These are phyloP conservation scores for Platycnemis pennipes DNA, from an alignment of 2,888 invertebrate genomes.

Conservation along the genomic window DNA sequence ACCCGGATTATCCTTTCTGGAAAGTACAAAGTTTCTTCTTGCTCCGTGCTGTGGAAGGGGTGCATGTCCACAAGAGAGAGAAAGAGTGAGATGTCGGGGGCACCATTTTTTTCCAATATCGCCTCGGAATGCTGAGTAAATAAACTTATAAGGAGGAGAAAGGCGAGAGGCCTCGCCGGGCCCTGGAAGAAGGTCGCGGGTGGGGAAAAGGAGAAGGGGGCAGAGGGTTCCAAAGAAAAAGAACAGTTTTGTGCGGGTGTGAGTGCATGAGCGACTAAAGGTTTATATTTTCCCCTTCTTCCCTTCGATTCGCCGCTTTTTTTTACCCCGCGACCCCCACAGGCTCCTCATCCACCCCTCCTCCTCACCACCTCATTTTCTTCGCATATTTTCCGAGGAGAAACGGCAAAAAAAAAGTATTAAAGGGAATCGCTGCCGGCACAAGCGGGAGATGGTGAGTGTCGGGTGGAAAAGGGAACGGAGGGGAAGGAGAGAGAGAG, in stretches of 20 bases:
- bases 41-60: not conserved
- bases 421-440: not conserved
- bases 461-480: too few species aligned
- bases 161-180: not conserved
- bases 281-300: not conserved
- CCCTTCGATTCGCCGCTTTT: not conserved
- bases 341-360: not conserved
- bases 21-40: not conserved
- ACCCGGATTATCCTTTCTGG: not conserved
- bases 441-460: not conserved
- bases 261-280: not conserved
- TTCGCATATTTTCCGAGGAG: not conserved
- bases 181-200: not conserved
- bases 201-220: not conserved
- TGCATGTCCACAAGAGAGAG: not conserved
- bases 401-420: not conserved
- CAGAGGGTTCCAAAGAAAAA: not conserved
- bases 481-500: not conserved
- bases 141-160: not conserved
- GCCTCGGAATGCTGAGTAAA: not conserved
- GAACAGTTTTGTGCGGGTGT: not conserved
- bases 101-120: not conserved
- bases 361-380: not conserved
- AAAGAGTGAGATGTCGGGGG: not conserved
- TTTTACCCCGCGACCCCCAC: not conserved